A percentile compares a stretch with the other conserved stretches of the same genome.
Conservation (phyloP, 2,888 invertebrate species). For the Dasypolia templi region DNA sequence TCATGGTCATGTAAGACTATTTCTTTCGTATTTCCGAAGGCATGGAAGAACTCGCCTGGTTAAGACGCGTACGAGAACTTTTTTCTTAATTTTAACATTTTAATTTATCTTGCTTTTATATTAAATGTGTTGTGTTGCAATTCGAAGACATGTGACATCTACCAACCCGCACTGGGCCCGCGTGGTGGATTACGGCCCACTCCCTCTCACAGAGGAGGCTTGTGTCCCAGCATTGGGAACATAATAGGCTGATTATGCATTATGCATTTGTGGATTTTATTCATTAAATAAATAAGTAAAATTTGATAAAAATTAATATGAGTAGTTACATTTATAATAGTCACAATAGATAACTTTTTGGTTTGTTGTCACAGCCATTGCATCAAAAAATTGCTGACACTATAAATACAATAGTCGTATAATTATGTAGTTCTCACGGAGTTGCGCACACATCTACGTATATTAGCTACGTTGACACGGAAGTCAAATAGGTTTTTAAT, state of each 20-base stretch:
- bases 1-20: neutral
- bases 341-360: neutral
- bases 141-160: too few relatives aligned
- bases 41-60: neutral
- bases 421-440: slow-evolving; percentile 34
- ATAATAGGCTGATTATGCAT: too few relatives aligned
- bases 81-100: neutral
- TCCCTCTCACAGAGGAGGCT: too few relatives aligned
- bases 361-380: slow-evolving; percentile 45
- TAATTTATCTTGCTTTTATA: neutral
- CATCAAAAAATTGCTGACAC: slow-evolving; percentile 28
- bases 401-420: slow-evolving; percentile 31
- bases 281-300: neutral
- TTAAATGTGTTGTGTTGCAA: neutral
- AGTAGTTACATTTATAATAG: neutral
- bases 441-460: slow-evolving; percentile 9
- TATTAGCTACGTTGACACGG: slow-evolving; percentile 23
- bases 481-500: slow-evolving; percentile 34
- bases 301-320: neutral
- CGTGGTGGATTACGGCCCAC: too few relatives aligned
- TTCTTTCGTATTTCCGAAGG: neutral
- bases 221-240: too few relatives aligned
- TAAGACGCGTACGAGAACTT: neutral
- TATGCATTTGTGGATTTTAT: neutral
- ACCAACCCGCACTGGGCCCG: too few relatives aligned